A percentile compares a stretch with the other conserved stretches of the same genome.
These are phyloP conservation scores for Toxotes chatareus DNA, from an alignment of 2,113 vertebrate genomes.

Conservation along the genomic window DNA sequence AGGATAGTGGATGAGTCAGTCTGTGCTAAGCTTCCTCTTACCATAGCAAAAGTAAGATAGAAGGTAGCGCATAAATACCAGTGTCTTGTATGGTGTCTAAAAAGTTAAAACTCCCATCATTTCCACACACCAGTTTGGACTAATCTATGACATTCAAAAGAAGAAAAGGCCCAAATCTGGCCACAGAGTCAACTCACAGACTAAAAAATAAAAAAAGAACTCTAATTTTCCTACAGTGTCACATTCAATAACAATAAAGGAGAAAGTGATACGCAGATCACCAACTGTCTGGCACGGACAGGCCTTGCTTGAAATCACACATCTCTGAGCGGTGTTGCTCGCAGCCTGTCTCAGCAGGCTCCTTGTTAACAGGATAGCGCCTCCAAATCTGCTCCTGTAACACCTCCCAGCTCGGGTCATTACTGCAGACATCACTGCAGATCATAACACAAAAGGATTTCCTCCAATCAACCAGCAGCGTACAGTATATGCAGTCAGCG, in stretches of 20 bases:
- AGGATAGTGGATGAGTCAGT: slow-evolving; percentile 4
- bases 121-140: neutral
- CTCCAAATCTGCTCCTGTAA: slow-evolving; percentile 76
- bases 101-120: neutral
- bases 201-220: slow-evolving; percentile 5
- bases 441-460: slow-evolving; percentile 38
- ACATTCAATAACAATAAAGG: slow-evolving; percentile 50
- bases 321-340: slow-evolving; percentile 46
- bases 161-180: neutral
- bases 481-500: slow-evolving; percentile 3
- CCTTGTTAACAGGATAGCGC: slow-evolving; percentile 79
- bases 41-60: neutral
- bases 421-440: slow-evolving; percentile 46
- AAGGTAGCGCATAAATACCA: neutral
- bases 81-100: neutral
- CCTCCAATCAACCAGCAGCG: slow-evolving; percentile 52
- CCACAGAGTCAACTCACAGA: slow-evolving; percentile 1
- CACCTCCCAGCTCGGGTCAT: slow-evolving; percentile 73
- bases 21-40: neutral
- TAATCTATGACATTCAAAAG: neutral
- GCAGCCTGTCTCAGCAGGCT: slow-evolving; percentile 74
- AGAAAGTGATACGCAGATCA: slow-evolving; percentile 47
- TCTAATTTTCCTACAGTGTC: slow-evolving; percentile 26
- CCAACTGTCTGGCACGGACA: slow-evolving; percentile 55
- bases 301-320: slow-evolving; percentile 69